A percentile compares a stretch with the other conserved stretches of the same genome.
Evolutionary conservation across 2,797 vertebrate species (phyloP).

Genomic region (Mus spretus): DNA sequence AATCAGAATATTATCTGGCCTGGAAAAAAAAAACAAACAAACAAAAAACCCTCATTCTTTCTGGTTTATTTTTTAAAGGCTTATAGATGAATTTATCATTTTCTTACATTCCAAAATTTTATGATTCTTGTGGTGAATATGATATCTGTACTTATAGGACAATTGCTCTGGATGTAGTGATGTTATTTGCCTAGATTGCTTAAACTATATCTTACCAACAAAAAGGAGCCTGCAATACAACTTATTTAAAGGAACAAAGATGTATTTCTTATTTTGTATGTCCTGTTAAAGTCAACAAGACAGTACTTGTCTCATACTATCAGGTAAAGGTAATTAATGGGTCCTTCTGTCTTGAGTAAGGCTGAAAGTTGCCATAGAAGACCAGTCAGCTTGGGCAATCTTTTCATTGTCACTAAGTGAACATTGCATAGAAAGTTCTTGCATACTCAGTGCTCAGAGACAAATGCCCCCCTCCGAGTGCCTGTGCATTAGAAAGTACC

Average conservation of each 20-base stretch:
- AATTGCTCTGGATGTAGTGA: neutral
- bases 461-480: neutral
- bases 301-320: neutral
- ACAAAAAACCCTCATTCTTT: neutral
- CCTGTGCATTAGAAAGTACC: neutral
- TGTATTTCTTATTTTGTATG: neutral
- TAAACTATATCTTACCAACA: constrained; percentile 8
- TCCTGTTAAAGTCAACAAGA: neutral
- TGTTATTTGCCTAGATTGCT: constrained; percentile 27
- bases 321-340: neutral
- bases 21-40: neutral
- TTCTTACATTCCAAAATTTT: neutral
- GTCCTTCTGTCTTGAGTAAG: neutral
- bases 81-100: constrained; percentile 35
- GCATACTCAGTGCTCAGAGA: neutral
- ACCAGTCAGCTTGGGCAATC: neutral
- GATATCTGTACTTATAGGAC: neutral
- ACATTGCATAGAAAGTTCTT: neutral
- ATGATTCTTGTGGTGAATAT: neutral
- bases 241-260: neutral
- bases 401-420: neutral
- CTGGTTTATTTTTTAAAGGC: constrained; percentile 11
- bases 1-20: constrained; percentile 62
- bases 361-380: neutral
- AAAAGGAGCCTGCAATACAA: constrained; percentile 30